Base-by-base conservation (phyloP, 2,797 vertebrate genomes). In the Calcarius lapponicus region DNA sequence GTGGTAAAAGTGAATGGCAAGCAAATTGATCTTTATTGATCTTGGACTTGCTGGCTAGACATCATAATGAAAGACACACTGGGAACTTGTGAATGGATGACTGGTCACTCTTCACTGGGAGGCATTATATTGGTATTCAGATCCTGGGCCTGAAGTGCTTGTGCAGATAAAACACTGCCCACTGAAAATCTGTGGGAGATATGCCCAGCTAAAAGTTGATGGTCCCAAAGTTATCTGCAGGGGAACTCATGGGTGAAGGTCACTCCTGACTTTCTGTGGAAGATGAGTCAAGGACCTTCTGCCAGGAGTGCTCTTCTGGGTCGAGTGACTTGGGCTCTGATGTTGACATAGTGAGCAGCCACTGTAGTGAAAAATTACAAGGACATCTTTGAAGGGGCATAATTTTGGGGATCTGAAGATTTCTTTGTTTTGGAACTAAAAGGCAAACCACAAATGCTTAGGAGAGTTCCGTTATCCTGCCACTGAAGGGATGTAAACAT, bases 391-490 rank as follows among this genome's bases (percentile, higher is more conserved):
- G 38, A 82, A 83, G 62, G 19, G 10, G 12, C 42, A 11, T 53
- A 62, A 76, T 92, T 90, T 82, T 84, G 64, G 38, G 38, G 50
- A 86, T 70, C n/a, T 56, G 36, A 94, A 81, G 29, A 25, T 67
- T 75, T 58, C 45, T 92, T 79, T 76, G 14, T 65, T 92, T 64
- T 60, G 62, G 48, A 94, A 66, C 89, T 64, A 86, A 93, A 86
- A 92, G 50, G 15, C 53, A 92, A 86, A 51, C 29, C 50, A 73
- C 32, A 32, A 16, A 31, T 65, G 16, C 93, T 86, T 80, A 85
- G 69, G 48, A 91, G 26, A 90, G 8, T 62, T 66, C 24, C 25
- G 75, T 80, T 85, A 50, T 43, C 20, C 38, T 93, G 62, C 24
- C 51, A 79, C 56, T 51, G 45, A 85, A 83, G 36, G 18, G 60